Evolutionary conservation across 2,888 invertebrate genomes (phyloP).

Genomic region (Rugalucina vietnamica): DNA sequence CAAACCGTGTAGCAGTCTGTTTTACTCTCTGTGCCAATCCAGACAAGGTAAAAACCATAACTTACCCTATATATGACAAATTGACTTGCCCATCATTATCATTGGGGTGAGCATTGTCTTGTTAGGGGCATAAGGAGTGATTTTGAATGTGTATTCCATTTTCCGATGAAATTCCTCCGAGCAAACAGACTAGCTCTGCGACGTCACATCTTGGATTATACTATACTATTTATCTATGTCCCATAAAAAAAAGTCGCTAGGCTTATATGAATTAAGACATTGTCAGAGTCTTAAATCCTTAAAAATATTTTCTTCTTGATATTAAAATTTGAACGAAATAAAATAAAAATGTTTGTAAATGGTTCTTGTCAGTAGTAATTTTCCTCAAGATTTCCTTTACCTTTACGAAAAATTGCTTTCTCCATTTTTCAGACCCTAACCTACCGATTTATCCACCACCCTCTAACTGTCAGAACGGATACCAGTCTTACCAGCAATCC

Average conservation of each 20-base stretch:
- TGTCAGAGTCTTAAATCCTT: neutral
- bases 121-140: too few relatives aligned
- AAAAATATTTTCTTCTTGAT: neutral
- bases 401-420: neutral
- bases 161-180: too few relatives aligned
- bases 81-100: too few relatives aligned
- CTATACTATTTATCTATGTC: too few relatives aligned
- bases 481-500: slow-evolving; percentile 43
- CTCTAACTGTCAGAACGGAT: slow-evolving; percentile 46
- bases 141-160: too few relatives aligned
- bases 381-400: slow-evolving; percentile 34
- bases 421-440: slow-evolving; percentile 49
- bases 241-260: slow-evolving; percentile 38
- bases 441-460: slow-evolving; percentile 31
- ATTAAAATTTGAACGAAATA: too few relatives aligned
- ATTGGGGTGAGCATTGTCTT: too few relatives aligned
- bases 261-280: slow-evolving; percentile 49
- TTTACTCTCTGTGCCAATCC: slow-evolving; percentile 67
- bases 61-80: too few relatives aligned
- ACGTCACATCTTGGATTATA: too few relatives aligned
- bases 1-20: slow-evolving; percentile 45
- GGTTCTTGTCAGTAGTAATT: neutral
- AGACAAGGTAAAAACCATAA: slow-evolving; percentile 66
- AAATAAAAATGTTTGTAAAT: too few relatives aligned
- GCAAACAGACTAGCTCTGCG: too few relatives aligned